phyloP scores from a whole-genome alignment of 2,113 vertebrate species.

The Phalacrocorax brasilianus region DNA sequence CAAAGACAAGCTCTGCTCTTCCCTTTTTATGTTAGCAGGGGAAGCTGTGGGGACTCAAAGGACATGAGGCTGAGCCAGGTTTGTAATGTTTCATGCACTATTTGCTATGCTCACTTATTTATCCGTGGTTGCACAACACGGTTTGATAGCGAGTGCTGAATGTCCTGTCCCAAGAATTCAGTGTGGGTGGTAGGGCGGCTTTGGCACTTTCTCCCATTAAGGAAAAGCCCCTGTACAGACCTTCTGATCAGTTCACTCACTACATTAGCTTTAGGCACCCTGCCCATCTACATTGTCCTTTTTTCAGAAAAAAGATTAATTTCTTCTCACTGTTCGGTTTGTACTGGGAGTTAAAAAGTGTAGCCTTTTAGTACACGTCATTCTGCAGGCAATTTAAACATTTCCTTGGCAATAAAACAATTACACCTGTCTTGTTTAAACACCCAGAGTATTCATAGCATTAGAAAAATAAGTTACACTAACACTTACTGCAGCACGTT shows the following conservation, averaged over 20 bases:
- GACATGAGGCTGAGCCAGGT: background rate
- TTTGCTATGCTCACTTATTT: background rate
- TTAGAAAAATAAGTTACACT: background rate
- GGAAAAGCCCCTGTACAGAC: background rate
- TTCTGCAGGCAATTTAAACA: constrained; percentile 3
- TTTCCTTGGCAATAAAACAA: background rate
- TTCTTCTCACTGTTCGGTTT: background rate
- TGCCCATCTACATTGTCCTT: background rate
- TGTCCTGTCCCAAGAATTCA: background rate
- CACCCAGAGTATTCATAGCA: background rate
- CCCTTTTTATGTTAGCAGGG: background rate
- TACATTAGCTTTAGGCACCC: background rate
- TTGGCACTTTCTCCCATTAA: background rate
- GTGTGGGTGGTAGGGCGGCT: background rate
- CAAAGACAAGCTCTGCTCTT: background rate
- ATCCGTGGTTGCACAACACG: background rate
- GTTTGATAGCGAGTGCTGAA: background rate
- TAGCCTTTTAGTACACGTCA: background rate
- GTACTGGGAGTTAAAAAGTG: background rate
- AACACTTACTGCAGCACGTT: background rate
- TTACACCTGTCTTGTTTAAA: background rate
- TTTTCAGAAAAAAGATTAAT: background rate
- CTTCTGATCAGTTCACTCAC: background rate
- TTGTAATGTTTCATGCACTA: constrained; percentile 27
- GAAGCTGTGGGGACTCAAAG: background rate